Evolutionary conservation across 2,888 invertebrate genomes (phyloP).

Genomic region (Caenorhabditis panamensis): DNA sequence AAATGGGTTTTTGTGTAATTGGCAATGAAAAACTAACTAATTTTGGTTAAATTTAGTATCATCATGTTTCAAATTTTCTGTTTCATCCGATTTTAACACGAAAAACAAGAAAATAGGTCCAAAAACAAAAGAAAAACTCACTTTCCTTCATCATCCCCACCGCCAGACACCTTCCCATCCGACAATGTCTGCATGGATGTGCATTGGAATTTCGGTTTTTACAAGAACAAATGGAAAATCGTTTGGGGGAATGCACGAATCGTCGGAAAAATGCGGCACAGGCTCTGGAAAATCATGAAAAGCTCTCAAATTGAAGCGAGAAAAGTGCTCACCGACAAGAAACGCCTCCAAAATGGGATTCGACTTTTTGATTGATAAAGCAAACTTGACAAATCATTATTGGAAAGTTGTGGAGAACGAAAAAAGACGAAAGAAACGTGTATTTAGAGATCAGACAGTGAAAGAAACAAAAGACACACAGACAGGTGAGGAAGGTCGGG

Average conservation of each 20-base stretch:
- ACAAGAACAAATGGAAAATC: background rate
- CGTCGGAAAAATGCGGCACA: slow-evolving; percentile 36
- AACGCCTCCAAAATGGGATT: slow-evolving; percentile 27
- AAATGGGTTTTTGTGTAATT: background rate
- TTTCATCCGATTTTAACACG: too few relatives aligned
- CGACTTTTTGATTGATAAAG: background rate
- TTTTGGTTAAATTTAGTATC: too few relatives aligned
- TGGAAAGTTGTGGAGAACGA: too few relatives aligned
- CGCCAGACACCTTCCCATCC: slow-evolving; percentile 11
- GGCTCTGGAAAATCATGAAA: slow-evolving; percentile 13
- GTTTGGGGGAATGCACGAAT: slow-evolving; percentile 11
- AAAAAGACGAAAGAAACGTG: too few relatives aligned
- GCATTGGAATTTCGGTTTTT: background rate
- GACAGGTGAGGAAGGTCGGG: too few relatives aligned
- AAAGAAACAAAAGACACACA: too few relatives aligned
- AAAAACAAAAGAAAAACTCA: background rate
- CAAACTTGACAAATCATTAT: too few relatives aligned
- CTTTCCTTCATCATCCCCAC: slow-evolving; percentile 10
- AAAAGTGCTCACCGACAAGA: slow-evolving; percentile 15
- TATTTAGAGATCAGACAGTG: too few relatives aligned
- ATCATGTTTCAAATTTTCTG: too few relatives aligned
- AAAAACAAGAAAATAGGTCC: background rate
- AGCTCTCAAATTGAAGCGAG: background rate
- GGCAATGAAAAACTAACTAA: too few relatives aligned
- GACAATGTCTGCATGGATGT: slow-evolving; percentile 23